Evolutionary conservation across 2,113 vertebrate species (phyloP).

Genomic region (Grammatotria lemairii): DNA sequence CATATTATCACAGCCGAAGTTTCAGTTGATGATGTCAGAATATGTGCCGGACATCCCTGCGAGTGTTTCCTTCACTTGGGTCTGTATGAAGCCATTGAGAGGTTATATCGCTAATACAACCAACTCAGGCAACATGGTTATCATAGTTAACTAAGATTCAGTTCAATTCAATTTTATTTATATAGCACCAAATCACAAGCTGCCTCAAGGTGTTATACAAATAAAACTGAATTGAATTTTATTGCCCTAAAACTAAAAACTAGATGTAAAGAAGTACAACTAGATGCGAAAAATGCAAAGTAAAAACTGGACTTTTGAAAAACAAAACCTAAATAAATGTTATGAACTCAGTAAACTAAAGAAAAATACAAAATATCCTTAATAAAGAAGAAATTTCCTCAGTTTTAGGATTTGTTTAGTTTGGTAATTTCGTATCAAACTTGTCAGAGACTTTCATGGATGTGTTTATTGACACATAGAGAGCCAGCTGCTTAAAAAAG

Average conservation of each 20-base stretch:
- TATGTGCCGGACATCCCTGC: not conserved
- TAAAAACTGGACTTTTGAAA: not conserved
- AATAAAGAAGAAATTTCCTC: not conserved
- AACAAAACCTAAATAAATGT: fast-evolving
- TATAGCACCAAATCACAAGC: fast-evolving
- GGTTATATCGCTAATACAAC: not conserved
- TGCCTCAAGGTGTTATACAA: fast-evolving
- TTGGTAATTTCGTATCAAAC: fast-evolving
- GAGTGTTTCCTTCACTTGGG: not conserved
- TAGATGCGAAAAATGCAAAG: not conserved
- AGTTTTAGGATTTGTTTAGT: not conserved
- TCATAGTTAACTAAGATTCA: not conserved
- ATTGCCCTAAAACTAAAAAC: not conserved
- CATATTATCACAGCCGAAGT: not conserved
- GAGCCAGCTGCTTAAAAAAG: not conserved
- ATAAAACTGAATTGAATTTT: not conserved
- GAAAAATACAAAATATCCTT: not conserved
- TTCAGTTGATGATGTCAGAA: not conserved
- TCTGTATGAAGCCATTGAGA: not conserved
- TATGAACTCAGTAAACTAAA: not conserved
- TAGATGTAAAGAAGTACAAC: fast-evolving
- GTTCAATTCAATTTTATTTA: not conserved
- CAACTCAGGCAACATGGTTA: not conserved
- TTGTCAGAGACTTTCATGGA: not conserved
- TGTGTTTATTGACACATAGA: fast-evolving